Conservation (phyloP, 2,888 invertebrate genomes). For the Chaitophorus viminalis region DNA sequence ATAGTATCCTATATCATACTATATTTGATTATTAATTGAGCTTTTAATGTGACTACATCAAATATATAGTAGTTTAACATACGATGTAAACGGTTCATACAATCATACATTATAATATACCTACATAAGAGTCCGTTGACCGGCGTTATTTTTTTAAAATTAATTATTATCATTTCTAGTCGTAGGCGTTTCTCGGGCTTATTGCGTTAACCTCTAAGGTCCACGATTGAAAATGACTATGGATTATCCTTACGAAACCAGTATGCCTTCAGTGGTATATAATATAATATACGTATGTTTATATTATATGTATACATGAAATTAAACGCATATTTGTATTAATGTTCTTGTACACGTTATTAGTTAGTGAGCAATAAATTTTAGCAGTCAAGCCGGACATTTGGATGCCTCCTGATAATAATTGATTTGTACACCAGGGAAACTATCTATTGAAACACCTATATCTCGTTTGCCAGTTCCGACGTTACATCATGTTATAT, state of each 20-base stretch:
- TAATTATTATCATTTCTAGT: slow-evolving; percentile 52
- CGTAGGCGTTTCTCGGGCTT: slow-evolving; percentile 55
- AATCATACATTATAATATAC: neutral
- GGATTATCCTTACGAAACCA: slow-evolving; percentile 43
- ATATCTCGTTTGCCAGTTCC: slow-evolving; percentile 21
- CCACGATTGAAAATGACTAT: slow-evolving; percentile 16
- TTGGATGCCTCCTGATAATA: slow-evolving; percentile 50
- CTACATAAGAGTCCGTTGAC: slow-evolving; percentile 48
- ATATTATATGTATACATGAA: slow-evolving; percentile 22
- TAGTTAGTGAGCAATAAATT: slow-evolving; percentile 51
- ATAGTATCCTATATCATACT: too few species aligned
- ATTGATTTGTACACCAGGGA: slow-evolving; percentile 48
- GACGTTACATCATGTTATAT: neutral
- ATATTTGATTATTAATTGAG: neutral
- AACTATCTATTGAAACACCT: slow-evolving; percentile 43
- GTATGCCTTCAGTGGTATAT: slow-evolving; percentile 30
- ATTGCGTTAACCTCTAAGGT: slow-evolving; percentile 44
- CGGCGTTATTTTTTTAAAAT: slow-evolving; percentile 41
- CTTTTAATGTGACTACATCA: slow-evolving; percentile 2
- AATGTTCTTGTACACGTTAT: slow-evolving; percentile 44
- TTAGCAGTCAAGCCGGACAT: slow-evolving; percentile 51
- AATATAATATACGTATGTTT: neutral
- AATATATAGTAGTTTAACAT: neutral
- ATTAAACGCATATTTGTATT: slow-evolving; percentile 59
- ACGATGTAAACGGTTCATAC: neutral